Evolutionary conservation across 2,888 invertebrate species (phyloP).

Genomic region (Barypeithes pellucidus): DNA sequence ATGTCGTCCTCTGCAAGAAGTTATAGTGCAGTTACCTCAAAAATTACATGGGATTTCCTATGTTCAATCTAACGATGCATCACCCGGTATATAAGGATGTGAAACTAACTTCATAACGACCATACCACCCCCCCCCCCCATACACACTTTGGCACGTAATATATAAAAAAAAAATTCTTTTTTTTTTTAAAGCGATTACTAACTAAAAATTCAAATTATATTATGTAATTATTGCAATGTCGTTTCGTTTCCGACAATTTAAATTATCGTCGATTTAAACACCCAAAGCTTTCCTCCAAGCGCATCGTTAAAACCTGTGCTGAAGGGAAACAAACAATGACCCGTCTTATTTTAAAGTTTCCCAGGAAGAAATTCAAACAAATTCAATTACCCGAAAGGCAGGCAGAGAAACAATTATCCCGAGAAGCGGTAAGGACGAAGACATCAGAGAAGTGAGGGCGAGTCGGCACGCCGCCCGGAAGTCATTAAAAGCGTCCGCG

Average conservation of each 20-base stretch:
- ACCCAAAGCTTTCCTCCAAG: background rate
- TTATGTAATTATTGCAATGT: too few species aligned
- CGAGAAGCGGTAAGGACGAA: constrained; percentile 30
- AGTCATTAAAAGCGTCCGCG: constrained; percentile 54
- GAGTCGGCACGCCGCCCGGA: constrained; percentile 45
- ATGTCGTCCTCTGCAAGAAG: too few species aligned
- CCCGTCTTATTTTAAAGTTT: constrained; percentile 35
- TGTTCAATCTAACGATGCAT: too few species aligned
- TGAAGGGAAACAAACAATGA: constrained; percentile 30
- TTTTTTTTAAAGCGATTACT: too few species aligned
- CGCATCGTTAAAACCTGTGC: background rate
- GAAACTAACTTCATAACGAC: too few species aligned
- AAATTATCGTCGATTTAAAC: background rate
- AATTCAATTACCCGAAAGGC: constrained; percentile 46
- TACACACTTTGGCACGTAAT: too few species aligned
- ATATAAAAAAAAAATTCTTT: too few species aligned
- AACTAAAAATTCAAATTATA: too few species aligned
- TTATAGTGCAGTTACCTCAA: too few species aligned
- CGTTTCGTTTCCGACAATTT: constrained; percentile 12
- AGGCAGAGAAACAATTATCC: constrained; percentile 47
- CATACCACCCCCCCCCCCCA: too few species aligned
- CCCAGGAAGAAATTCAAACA: constrained; percentile 41
- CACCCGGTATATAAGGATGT: too few species aligned
- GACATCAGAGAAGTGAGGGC: constrained; percentile 16
- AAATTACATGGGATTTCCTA: too few species aligned